Conservation (phyloP, 92 coral and sea anemone genomes). For the Ricordea florida region DNA sequence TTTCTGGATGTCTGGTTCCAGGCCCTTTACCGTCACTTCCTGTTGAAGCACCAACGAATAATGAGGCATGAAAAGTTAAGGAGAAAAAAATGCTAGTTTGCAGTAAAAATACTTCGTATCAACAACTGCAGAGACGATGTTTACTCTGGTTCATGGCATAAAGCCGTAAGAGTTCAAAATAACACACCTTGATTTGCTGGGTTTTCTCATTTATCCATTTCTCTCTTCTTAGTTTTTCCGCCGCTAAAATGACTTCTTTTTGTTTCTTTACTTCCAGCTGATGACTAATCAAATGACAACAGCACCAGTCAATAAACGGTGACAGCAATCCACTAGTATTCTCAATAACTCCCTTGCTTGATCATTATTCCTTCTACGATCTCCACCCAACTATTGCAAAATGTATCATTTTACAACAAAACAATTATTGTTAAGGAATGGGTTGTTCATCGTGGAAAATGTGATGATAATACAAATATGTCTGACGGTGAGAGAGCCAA, state of each 20-base stretch:
- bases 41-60: slow-evolving; percentile 4
- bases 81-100: background rate
- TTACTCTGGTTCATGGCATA: no score
- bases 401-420: no score
- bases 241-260: slow-evolving; percentile 88
- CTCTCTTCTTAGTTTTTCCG: slow-evolving; percentile 93
- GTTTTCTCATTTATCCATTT: slow-evolving; percentile 97
- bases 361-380: no score
- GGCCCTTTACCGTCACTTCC: slow-evolving; percentile 99
- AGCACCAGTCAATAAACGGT: background rate
- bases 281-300: slow-evolving; percentile 54
- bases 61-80: background rate
- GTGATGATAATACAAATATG: no score
- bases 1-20: slow-evolving; percentile 98
- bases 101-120: no score
- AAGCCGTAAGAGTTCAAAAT: no score
- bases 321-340: background rate
- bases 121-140: no score
- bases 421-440: no score
- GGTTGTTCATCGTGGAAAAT: no score
- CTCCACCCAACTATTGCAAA: no score
- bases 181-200: slow-evolving; percentile 89
- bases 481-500: no score
- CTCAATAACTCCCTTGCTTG: no score
- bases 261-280: slow-evolving; percentile 89